These are phyloP conservation scores for Dryobota labecula DNA, from an alignment of 2,888 invertebrate genomes.

Conservation along the genomic window DNA sequence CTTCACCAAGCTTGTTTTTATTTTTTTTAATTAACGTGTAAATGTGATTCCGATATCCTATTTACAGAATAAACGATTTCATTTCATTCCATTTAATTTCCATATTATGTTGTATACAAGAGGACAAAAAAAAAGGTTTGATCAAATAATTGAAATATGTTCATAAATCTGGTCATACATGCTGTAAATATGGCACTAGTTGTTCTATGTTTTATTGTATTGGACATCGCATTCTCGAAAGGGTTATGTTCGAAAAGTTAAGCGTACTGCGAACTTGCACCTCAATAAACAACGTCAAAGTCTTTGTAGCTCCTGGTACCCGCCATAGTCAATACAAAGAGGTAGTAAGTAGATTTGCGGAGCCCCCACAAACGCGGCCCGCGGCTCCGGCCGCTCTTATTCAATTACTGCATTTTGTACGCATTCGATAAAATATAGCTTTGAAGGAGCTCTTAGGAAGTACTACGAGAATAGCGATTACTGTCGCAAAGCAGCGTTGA, in stretches of 20 bases:
- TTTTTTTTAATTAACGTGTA: too few species aligned
- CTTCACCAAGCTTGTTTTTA: too few species aligned
- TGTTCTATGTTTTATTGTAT: not conserved
- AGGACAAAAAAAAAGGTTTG: too few species aligned
- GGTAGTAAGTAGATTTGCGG: slow-evolving; percentile 86
- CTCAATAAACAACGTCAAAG: not conserved
- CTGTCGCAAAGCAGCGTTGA: not conserved
- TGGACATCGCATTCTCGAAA: not conserved
- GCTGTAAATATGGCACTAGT: not conserved
- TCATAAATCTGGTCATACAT: not conserved
- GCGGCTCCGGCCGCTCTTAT: slow-evolving; percentile 70
- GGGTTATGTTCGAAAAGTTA: not conserved
- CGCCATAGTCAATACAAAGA: slow-evolving; percentile 86
- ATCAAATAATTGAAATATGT: too few species aligned
- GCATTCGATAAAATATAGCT: slow-evolving; percentile 57
- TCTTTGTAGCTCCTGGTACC: slow-evolving; percentile 67
- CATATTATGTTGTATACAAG: too few species aligned
- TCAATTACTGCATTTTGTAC: slow-evolving; percentile 80
- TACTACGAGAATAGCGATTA: not conserved
- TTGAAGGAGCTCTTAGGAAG: slow-evolving; percentile 4
- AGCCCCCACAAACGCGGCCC: slow-evolving; percentile 72
- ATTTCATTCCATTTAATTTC: too few species aligned
- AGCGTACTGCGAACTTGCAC: not conserved
- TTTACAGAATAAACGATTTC: too few species aligned
- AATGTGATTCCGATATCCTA: too few species aligned